Evolutionary conservation across 2,888 invertebrate genomes (phyloP).

Genomic region (Rhagophthalmus giganteus): DNA sequence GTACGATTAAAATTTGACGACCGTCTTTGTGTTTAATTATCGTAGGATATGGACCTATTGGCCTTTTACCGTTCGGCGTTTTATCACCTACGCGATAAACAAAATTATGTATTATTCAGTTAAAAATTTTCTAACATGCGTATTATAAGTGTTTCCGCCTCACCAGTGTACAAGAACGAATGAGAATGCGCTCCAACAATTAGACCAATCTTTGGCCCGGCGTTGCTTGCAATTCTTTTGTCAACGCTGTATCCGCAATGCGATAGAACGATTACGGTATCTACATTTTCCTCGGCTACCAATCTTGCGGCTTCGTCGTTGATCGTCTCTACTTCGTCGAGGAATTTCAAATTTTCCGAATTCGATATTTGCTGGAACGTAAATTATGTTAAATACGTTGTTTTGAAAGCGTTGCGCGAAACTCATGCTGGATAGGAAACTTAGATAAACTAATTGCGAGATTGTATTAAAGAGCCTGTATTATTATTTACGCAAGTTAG

Average conservation of each 20-base stretch:
- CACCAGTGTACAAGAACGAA: slow-evolving; percentile 72
- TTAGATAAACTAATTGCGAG: too few relatives aligned
- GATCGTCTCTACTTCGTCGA: slow-evolving; percentile 69
- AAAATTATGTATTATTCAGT: neutral
- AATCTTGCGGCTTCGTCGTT: slow-evolving; percentile 68
- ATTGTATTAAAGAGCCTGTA: too few relatives aligned
- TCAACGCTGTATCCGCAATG: slow-evolving; percentile 78
- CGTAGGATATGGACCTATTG: slow-evolving; percentile 71
- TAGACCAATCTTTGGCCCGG: slow-evolving; percentile 71
- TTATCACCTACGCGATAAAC: slow-evolving; percentile 12
- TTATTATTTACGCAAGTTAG: too few relatives aligned
- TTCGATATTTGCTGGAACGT: slow-evolving; percentile 64
- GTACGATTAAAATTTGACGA: slow-evolving; percentile 67
- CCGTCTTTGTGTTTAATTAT: slow-evolving; percentile 62
- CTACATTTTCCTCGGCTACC: slow-evolving; percentile 63
- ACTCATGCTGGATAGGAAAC: too few relatives aligned
- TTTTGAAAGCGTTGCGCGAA: too few relatives aligned
- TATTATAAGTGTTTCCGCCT: too few relatives aligned
- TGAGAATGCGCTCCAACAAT: slow-evolving; percentile 88
- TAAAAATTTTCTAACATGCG: neutral
- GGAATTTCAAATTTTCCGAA: slow-evolving; percentile 68
- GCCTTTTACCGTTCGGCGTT: slow-evolving; percentile 58
- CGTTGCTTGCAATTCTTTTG: slow-evolving; percentile 65
- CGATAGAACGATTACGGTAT: slow-evolving; percentile 81
- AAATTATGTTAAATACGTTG: slow-evolving; percentile 1